These are phyloP conservation scores for Menura novaehollandiae DNA, from an alignment of 2,113 vertebrate species.

Conservation along the genomic window DNA sequence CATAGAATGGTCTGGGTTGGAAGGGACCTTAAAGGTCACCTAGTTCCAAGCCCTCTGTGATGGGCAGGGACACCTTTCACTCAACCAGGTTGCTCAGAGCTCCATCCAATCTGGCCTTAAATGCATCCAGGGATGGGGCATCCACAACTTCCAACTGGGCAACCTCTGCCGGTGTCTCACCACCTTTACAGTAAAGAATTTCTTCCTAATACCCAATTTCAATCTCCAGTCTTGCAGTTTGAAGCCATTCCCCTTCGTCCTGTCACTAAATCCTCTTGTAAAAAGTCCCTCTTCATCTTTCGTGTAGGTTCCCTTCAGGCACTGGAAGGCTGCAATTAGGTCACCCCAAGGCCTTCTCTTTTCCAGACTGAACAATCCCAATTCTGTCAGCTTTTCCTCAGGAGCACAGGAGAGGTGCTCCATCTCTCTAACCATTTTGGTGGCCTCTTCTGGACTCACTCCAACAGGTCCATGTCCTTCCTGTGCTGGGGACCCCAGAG, in stretches of 20 bases:
- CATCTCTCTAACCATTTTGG: neutral
- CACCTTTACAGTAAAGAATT: neutral
- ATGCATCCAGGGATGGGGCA: neutral
- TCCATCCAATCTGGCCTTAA: neutral
- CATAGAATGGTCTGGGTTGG: neutral
- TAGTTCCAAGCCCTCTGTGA: rapidly evolving
- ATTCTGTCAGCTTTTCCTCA: neutral
- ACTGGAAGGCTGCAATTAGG: neutral
- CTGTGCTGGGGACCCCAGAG: neutral
- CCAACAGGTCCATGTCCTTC: rapidly evolving
- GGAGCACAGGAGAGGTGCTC: neutral
- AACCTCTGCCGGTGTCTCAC: neutral
- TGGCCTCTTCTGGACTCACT: rapidly evolving
- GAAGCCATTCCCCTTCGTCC: neutral
- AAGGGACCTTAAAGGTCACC: neutral
- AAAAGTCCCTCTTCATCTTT: neutral
- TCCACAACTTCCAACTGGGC: neutral
- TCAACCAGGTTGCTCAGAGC: neutral
- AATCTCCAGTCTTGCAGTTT: neutral
- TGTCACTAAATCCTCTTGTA: neutral
- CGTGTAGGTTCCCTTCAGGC: neutral
- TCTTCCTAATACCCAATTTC: neutral
- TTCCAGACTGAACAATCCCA: neutral
- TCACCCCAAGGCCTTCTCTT: neutral
- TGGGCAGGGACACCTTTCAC: neutral